phyloP scores from a whole-genome alignment of 2,797 vertebrate genomes.

The Diglossa cyanea region DNA sequence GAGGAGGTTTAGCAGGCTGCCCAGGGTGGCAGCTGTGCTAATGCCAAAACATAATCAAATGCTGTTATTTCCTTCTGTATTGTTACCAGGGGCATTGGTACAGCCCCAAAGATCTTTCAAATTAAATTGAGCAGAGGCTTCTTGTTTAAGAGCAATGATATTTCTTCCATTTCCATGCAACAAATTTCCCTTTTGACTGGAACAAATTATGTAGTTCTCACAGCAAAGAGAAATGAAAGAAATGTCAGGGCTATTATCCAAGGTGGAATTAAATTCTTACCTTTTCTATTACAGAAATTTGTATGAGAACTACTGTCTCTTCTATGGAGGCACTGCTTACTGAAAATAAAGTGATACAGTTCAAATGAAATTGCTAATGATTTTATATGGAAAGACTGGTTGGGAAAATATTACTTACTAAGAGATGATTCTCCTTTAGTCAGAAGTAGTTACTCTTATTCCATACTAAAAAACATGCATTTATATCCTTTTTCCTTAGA shows the following conservation, averaged over 20 bases:
- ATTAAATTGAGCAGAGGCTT: background rate
- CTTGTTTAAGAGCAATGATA: background rate
- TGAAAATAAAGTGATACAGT: background rate
- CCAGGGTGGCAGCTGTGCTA: background rate
- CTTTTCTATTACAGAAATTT: constrained; percentile 24
- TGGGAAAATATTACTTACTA: background rate
- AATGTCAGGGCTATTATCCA: background rate
- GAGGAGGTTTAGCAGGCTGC: background rate
- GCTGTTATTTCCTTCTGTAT: background rate
- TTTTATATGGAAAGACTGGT: background rate
- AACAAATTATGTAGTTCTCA: background rate
- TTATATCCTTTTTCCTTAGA: background rate
- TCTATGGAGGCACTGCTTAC: background rate
- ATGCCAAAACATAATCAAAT: background rate
- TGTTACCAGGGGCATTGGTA: background rate
- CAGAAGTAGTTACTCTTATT: background rate
- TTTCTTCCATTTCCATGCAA: background rate
- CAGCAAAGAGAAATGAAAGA: background rate
- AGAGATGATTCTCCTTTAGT: background rate
- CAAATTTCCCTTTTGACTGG: constrained; percentile 18
- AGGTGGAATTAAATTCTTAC: background rate
- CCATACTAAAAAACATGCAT: background rate
- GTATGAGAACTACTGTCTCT: background rate
- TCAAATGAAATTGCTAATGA: background rate
- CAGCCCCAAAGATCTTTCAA: background rate